These are phyloP conservation scores for Ecliptopera silaceata DNA, from an alignment of 2,888 invertebrate genomes.

Conservation along the genomic window DNA sequence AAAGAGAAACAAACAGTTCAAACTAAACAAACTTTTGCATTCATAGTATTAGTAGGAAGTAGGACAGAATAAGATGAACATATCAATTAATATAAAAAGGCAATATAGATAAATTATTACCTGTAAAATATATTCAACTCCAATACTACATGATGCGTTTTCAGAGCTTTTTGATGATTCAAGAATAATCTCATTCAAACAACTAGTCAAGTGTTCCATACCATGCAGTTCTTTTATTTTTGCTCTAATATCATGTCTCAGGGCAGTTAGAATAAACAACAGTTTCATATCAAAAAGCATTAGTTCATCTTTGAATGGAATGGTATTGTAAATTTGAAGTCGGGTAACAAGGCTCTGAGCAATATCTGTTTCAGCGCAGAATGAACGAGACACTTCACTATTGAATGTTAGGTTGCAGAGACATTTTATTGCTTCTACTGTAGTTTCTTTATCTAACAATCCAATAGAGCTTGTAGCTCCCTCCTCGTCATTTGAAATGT, in stretches of 20 bases:
- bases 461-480: conserved; percentile 58
- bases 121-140: conserved; percentile 49
- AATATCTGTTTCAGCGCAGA: conserved; percentile 83
- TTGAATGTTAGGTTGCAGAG: conserved; percentile 95
- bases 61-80: too few relatives aligned
- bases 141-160: conserved; percentile 49
- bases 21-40: too few relatives aligned
- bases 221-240: conserved; percentile 88
- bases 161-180: conserved; percentile 55
- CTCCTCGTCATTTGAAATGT: conserved; percentile 66
- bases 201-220: conserved; percentile 86
- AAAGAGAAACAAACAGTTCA: too few relatives aligned
- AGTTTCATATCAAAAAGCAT: conserved; percentile 94
- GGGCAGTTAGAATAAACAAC: conserved; percentile 93
- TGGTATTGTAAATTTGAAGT: conserved; percentile 86
- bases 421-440: conserved; percentile 92
- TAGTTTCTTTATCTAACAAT: conserved; percentile 78
- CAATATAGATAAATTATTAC: conserved; percentile 40
- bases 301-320: conserved; percentile 86
- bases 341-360: conserved; percentile 89
- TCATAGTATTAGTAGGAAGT: too few relatives aligned
- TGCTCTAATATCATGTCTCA: conserved; percentile 87
- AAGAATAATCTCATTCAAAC: conserved; percentile 85
- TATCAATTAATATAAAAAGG: too few relatives aligned
- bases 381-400: conserved; percentile 67